Conservation (phyloP, 1,140 invertebrate genomes). For the Heliconius congener region DNA sequence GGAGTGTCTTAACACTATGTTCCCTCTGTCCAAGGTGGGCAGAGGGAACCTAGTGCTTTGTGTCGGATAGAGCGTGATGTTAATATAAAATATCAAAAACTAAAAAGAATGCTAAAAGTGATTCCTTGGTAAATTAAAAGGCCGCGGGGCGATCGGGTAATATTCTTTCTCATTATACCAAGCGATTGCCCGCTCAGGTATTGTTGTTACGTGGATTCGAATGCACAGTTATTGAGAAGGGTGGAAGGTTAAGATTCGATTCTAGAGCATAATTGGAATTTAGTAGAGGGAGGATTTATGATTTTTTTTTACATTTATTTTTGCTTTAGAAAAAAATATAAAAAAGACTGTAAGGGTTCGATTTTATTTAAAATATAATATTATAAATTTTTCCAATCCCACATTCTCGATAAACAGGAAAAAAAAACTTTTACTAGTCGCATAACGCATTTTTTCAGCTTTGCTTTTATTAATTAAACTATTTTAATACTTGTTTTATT, state of each 20-base stretch:
- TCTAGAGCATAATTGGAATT: not conserved
- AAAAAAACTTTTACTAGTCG: no score
- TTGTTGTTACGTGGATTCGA: conserved; percentile 39
- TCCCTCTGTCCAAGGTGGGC: not conserved
- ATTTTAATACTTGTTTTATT: no score
- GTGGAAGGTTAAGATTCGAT: not conserved
- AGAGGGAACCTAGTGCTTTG: not conserved
- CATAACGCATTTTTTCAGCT: no score
- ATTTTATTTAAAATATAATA: no score
- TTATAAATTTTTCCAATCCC: no score
- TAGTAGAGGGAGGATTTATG: not conserved
- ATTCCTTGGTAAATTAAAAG: conserved; percentile 75
- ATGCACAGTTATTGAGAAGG: not conserved
- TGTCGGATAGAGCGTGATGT: not conserved
- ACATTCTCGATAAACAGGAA: no score
- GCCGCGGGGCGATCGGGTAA: conserved; percentile 70
- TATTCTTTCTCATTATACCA: conserved; percentile 63
- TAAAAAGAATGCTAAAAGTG: conserved; percentile 54
- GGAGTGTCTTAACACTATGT: not conserved
- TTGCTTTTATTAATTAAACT: no score
- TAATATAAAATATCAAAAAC: not conserved
- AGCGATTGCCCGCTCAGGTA: conserved; percentile 68
- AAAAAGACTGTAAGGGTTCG: no score
- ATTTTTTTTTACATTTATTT: no score
- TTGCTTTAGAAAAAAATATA: no score